Evolutionary conservation across 2,113 vertebrate genomes (phyloP), one percentile per base, ranked within the genome.

Genomic region (human): DNA sequence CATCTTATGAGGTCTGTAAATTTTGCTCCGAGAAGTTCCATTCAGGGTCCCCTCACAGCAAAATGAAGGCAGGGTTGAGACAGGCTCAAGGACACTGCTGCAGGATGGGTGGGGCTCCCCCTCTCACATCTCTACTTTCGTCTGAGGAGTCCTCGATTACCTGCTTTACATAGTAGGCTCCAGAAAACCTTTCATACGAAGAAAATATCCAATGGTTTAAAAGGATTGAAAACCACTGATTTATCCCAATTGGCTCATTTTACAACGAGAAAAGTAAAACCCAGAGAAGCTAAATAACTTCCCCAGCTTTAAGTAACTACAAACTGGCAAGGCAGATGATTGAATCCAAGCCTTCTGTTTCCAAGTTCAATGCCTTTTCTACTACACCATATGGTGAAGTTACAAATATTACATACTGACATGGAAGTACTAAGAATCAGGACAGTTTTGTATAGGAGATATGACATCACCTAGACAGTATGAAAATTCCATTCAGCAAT

Each of bases 181-280:
- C 38, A 87, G 70, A 48, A 90, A 95, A 64, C 30, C 10, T 81
- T 82, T 52, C 38, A 20, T 35, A 27, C 32, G 32, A 87, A 84
- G n/a, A 83, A 80, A 70, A 86, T 57, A 8, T 2, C 52, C 40
- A 66, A 8, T 50, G 8, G 10, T 85, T 81, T 85, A 27, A 84
- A 91, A 92, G 43, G 32, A 35, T 8, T 73, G n/a, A 96, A 94
- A 88, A 86, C 11, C 23, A 82, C 30, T 52, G 16, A 45, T 45
- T 73, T 76, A 59, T 64, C 72, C 27, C 50, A 45, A 25, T 6
- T 68, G 66, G 11, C 30, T 66, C 35, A 73, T 59, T 40, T 89
- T 55, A 85, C 32, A 64, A 7, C 64, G 6, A 40, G 40, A 45
- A 96, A 90, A 94, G 45, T 73, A 83, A 94, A 96, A 38, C 32